Evolutionary conservation across 2,888 invertebrate species (phyloP), one percentile per base, ranked within the genome.

Genomic region (Dione vanillae): DNA sequence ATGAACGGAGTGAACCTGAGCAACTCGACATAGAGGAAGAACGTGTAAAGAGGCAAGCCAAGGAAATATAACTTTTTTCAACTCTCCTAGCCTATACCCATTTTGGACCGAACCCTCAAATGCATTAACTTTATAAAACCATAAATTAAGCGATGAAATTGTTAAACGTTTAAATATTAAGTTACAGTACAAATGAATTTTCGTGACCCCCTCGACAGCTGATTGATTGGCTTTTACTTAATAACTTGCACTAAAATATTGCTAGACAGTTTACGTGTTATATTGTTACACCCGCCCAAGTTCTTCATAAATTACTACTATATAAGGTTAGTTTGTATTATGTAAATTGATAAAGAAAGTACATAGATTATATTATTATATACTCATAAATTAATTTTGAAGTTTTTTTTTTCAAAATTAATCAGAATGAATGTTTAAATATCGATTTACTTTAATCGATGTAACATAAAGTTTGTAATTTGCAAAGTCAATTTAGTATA

Each of bases 1-100:
- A 70, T 9, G 87, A 87, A 1, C 82, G 74, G 72, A 87, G 88
- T 70, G 89, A 89, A 5, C 86, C 85, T 0, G 91, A 91, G 70
- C 85, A 83, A 71, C 78, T 79, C 6, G 89, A 90, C 12, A 72
- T 78, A 0, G 80, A 80, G 1, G 79, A 81, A n/a, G 85, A 87
- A 2, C 83, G 89, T 66, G 78, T 84, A 75, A 89, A 77, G 80
- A 64, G 89, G 56, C 82, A 87, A 68, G 75, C 78, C 6, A 78
- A 82, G 66, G 77, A 75, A 66, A 77, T 77, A 65, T 83, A 84
- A 82, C 72, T 67, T 10, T 62, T 58, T 16, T 7, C 20, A 61
- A 10, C 35, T 2, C n/a, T 10, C 45, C 12, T 52, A 35, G 19
- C 59, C 54, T n/a, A 45, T 20, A 20, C 27, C 45, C 59, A 12